Percentiles rank a stretch among this genome's conserved stretches.
phyloP scores from a whole-genome alignment of 2,113 vertebrate genomes.

The Greenwoodochromis staneri region DNA sequence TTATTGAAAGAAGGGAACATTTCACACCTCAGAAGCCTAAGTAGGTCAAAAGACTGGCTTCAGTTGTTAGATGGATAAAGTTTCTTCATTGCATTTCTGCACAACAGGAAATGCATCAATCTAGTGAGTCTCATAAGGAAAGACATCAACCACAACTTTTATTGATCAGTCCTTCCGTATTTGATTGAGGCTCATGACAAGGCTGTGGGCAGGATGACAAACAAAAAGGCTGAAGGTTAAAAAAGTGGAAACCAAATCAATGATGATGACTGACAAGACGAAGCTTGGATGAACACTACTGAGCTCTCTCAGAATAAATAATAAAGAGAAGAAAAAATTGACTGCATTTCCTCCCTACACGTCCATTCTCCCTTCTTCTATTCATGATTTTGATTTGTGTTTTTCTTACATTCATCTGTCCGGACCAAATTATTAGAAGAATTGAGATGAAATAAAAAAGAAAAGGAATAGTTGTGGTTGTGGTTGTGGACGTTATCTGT shows the following conservation, averaged over 20 bases:
- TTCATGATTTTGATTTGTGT: not conserved
- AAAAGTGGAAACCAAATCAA: constrained; percentile 69
- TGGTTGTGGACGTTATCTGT: not conserved
- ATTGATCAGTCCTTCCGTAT: constrained; percentile 57
- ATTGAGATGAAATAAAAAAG: not conserved
- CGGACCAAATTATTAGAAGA: not conserved
- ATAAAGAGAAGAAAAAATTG: constrained; percentile 46
- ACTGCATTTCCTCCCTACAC: constrained; percentile 2
- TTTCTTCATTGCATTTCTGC: constrained; percentile 43
- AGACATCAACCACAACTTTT: constrained; percentile 50
- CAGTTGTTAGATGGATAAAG: constrained; percentile 7
- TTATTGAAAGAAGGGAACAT: not conserved
- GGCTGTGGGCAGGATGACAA: constrained; percentile 51
- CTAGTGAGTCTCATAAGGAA: constrained; percentile 43
- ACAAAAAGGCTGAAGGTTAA: constrained; percentile 63
- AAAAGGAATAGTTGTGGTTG: not conserved
- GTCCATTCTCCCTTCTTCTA: not conserved
- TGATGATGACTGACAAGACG: constrained; percentile 62
- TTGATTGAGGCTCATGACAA: constrained; percentile 62
- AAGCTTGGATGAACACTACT: constrained; percentile 40
- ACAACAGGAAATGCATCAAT: constrained; percentile 33
- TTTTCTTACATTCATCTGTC: not conserved
- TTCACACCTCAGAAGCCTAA: not conserved
- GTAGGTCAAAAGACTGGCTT: constrained; percentile 4
- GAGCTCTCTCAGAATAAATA: constrained; percentile 51